phyloP scores from a whole-genome alignment of 2,113 vertebrate species.

The Montifringilla adamsi region DNA sequence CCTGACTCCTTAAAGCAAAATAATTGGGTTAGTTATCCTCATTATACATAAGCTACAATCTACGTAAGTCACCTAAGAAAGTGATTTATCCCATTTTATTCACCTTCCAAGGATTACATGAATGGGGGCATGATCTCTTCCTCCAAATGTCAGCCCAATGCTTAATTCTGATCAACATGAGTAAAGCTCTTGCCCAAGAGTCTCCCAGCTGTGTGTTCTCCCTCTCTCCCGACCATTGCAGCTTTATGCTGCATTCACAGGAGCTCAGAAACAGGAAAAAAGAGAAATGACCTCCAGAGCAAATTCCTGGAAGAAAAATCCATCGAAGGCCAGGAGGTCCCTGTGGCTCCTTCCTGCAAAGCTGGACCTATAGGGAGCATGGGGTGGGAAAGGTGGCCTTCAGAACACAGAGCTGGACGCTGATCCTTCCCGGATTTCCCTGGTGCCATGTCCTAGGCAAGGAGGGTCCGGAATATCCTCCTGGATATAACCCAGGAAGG shows the following conservation, averaged over 20 bases:
- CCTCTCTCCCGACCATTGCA: neutral
- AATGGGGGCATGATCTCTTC: neutral
- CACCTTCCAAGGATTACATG: neutral
- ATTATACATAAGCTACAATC: neutral
- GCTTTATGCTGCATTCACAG: fast-evolving
- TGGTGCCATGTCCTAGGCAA: neutral
- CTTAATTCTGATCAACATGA: neutral
- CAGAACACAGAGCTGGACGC: neutral
- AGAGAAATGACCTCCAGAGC: neutral
- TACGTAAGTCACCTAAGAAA: neutral
- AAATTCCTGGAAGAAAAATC: neutral
- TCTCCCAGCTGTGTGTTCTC: neutral
- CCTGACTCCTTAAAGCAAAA: neutral
- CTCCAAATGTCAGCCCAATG: neutral
- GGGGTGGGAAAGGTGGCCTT: no score
- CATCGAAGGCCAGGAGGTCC: no score
- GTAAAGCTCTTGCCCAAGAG: neutral
- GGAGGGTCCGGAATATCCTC: neutral
- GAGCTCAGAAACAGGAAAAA: neutral
- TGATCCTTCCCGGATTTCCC: neutral
- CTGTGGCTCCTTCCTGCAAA: neutral
- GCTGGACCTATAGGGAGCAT: neutral
- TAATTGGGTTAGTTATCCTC: neutral
- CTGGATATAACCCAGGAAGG: neutral
- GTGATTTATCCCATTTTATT: neutral